phyloP scores from a whole-genome alignment of 2,888 invertebrate genomes.

The Apamea epomidion region DNA sequence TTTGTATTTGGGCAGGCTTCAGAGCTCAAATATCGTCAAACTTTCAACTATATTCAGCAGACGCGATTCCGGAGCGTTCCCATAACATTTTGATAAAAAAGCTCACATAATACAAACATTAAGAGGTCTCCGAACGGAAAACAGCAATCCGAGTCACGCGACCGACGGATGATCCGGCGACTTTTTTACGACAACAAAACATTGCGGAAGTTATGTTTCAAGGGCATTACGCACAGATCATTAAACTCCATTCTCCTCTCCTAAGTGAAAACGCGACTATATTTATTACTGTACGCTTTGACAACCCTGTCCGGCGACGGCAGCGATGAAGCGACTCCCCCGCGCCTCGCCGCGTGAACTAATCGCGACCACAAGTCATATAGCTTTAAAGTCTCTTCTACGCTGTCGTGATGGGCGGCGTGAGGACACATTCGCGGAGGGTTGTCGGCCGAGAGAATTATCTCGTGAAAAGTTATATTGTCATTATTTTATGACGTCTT shows the following conservation, averaged over 20 bases:
- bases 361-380: constrained; percentile 34
- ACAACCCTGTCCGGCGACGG: constrained; percentile 78
- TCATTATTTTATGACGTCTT: constrained; percentile 89
- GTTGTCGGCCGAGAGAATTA: constrained; percentile 76
- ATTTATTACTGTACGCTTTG: constrained; percentile 87
- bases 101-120: constrained; percentile 66
- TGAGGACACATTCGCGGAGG: constrained; percentile 69
- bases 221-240: constrained; percentile 87
- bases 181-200: constrained; percentile 87
- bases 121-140: constrained; percentile 70
- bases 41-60: neutral
- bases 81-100: constrained; percentile 55
- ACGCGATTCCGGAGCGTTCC: constrained; percentile 6
- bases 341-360: neutral
- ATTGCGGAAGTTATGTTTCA: constrained; percentile 87
- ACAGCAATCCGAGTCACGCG: constrained; percentile 74
- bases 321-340: constrained; percentile 62
- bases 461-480: constrained; percentile 79
- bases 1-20: neutral
- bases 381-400: constrained; percentile 45
- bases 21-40: neutral
- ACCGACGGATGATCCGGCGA: constrained; percentile 69
- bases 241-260: constrained; percentile 82
- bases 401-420: neutral
- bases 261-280: constrained; percentile 81